These are phyloP conservation scores for Sesamia inferens DNA, from an alignment of 2,888 invertebrate species.

Conservation along the genomic window DNA sequence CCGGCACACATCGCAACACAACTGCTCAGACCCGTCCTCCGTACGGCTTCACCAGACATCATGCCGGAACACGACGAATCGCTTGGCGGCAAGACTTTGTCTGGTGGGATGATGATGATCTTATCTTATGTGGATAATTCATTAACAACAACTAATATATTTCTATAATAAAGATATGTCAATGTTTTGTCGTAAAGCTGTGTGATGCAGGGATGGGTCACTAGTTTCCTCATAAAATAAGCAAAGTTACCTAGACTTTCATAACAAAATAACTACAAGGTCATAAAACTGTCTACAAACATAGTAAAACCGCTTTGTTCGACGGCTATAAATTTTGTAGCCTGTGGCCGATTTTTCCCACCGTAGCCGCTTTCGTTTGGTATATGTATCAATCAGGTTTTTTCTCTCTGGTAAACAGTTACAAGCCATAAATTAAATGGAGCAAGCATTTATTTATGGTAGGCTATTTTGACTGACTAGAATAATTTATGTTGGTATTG, in stretches of 20 bases:
- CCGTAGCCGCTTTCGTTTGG: slow-evolving; percentile 10
- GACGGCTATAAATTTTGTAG: slow-evolving; percentile 47
- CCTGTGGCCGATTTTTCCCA: slow-evolving; percentile 30
- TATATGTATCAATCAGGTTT: slow-evolving; percentile 55
- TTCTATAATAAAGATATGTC: neutral
- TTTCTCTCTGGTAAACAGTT: slow-evolving; percentile 37
- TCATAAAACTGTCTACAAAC: slow-evolving; percentile 42
- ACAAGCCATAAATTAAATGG: slow-evolving; percentile 39
- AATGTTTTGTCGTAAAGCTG: neutral
- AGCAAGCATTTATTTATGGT: slow-evolving; percentile 21
- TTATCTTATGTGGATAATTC: neutral
- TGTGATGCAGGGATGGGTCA: neutral
- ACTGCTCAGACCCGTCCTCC: too few species aligned
- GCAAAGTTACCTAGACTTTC: slow-evolving; percentile 14
- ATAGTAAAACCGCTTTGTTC: slow-evolving; percentile 32
- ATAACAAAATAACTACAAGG: slow-evolving; percentile 38
- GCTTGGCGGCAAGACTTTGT: too few species aligned
- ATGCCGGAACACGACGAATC: too few species aligned
- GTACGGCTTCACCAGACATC: too few species aligned
- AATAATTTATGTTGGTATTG: slow-evolving; percentile 21
- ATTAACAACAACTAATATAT: neutral
- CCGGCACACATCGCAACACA: too few species aligned
- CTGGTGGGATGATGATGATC: too few species aligned
- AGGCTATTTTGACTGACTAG: slow-evolving; percentile 9
- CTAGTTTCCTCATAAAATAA: slow-evolving; percentile 7